phyloP scores from a whole-genome alignment of 1,140 invertebrate species.

The Drosophila nebulosa region DNA sequence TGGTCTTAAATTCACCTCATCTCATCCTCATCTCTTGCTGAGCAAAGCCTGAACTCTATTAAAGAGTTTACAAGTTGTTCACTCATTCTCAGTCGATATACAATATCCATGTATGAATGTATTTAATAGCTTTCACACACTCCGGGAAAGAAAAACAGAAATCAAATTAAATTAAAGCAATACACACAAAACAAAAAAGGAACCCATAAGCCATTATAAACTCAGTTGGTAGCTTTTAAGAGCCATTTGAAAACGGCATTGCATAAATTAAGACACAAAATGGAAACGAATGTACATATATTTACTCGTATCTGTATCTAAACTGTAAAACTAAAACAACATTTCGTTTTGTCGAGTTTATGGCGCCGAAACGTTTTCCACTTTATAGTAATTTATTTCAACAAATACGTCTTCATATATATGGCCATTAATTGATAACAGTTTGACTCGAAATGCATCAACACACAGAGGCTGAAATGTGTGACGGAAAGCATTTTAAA shows the following conservation, averaged over 20 bases:
- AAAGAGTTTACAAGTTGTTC: neutral
- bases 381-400: slow-evolving; percentile 28
- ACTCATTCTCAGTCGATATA: neutral
- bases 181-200: neutral
- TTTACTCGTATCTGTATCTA: slow-evolving; percentile 54
- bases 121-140: slow-evolving; percentile 72
- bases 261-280: slow-evolving; percentile 61
- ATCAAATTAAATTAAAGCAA: slow-evolving; percentile 19
- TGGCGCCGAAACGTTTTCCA: slow-evolving; percentile 33
- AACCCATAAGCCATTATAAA: slow-evolving; percentile 37
- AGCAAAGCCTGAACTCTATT: neutral
- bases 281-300: slow-evolving; percentile 26
- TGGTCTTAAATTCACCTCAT: neutral
- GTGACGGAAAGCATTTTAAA: slow-evolving; percentile 69
- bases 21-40: neutral
- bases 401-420: slow-evolving; percentile 43
- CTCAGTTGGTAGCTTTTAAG: slow-evolving; percentile 50
- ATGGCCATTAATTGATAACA: slow-evolving; percentile 71
- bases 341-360: slow-evolving; percentile 50
- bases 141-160: slow-evolving; percentile 26
- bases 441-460: slow-evolving; percentile 42
- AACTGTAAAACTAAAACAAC: slow-evolving; percentile 40
- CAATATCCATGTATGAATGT: neutral
- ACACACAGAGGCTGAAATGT: slow-evolving; percentile 28
- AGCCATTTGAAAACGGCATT: slow-evolving; percentile 57